These are phyloP conservation scores for Ptychochromis oligacanthus DNA, from an alignment of 2,113 vertebrate genomes.

Conservation along the genomic window DNA sequence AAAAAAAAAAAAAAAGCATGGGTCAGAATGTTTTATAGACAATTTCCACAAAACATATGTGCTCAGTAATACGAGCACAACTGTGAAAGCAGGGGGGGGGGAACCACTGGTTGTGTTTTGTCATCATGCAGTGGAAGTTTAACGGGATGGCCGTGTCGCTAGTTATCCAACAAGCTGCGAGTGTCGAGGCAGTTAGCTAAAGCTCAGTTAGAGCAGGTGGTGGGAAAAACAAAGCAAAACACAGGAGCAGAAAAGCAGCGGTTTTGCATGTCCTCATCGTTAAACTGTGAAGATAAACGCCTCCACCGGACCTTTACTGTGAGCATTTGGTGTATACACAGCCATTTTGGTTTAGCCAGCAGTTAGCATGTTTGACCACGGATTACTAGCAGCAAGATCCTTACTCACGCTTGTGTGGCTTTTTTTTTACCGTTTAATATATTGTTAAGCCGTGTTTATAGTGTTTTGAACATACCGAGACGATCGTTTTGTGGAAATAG, in stretches of 20 bases:
- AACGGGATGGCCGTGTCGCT: conserved; percentile 34
- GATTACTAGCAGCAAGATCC: neutral
- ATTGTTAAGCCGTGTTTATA: neutral
- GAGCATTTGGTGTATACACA: conserved; percentile 62
- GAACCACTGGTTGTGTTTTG: conserved; percentile 23
- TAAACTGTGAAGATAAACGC: no score
- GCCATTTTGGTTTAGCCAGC: conserved; percentile 28
- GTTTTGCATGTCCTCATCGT: rapidly evolving
- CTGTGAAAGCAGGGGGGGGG: neutral
- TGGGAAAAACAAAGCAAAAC: neutral
- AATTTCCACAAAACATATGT: neutral
- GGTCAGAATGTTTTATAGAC: neutral
- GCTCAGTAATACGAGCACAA: neutral
- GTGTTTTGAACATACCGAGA: neutral
- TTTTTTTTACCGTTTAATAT: neutral
- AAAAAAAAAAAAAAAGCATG: neutral
- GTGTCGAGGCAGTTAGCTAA: conserved; percentile 16
- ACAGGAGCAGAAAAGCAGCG: neutral
- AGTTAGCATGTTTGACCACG: conserved; percentile 30
- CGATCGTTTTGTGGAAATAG: neutral
- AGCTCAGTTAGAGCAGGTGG: conserved; percentile 1
- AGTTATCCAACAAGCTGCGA: conserved; percentile 35
- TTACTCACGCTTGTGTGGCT: neutral
- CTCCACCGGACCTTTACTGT: neutral
- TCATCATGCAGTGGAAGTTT: conserved; percentile 35